Base-by-base conservation (phyloP, 2,797 vertebrate species). In the Pangasius larnaudii region DNA sequence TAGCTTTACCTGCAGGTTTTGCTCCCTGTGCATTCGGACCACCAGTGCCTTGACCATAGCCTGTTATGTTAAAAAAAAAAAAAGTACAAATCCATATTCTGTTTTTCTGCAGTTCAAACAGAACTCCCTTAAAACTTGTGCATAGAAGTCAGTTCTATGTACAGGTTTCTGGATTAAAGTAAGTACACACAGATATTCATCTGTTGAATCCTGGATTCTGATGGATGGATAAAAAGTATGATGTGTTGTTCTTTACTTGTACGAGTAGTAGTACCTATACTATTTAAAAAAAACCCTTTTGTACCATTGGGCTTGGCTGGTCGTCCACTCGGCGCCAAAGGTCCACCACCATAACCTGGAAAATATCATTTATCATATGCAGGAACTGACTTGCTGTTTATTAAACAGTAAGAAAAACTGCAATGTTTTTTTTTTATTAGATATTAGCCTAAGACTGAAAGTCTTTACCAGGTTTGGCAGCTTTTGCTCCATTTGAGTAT, bases 401-500 rank as follows among this genome's bases (percentile, higher is more conserved):
- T 53, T 33, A 78, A 14, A 10, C 7, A 30, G 2, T 24, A 78
- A 30, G 14, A 56, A 53, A 19, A 53, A 18, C 1, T 22, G 7
- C 13, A 33, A 67, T 67, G 10, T 16, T 36, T 19, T 77, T 16
- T 36, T 19, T 77, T 77, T 49, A 19, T 24, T 36, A 33, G 30
- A 22, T 36, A 11, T 36, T 22, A 36, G 30, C 1, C 33, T 39
- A 58, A 5, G 51, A 71, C n/a, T 69, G 18, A 78, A 46, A 3
- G 6, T 30, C 6, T 14, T 88, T 87, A 91, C 90, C 89, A 79
- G 89, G 85, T 86, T 90, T 91, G 11, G 63, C 72, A n/a, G 86
- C 61, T 85, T 91, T 91, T 58, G 67, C 74, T 61, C 72, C 72
- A 16, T 84, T 77, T 5, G 49, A 14, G 30, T 89, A 89, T 80